Base-by-base conservation (phyloP, 2,797 vertebrate species). In the Carapus acus region DNA sequence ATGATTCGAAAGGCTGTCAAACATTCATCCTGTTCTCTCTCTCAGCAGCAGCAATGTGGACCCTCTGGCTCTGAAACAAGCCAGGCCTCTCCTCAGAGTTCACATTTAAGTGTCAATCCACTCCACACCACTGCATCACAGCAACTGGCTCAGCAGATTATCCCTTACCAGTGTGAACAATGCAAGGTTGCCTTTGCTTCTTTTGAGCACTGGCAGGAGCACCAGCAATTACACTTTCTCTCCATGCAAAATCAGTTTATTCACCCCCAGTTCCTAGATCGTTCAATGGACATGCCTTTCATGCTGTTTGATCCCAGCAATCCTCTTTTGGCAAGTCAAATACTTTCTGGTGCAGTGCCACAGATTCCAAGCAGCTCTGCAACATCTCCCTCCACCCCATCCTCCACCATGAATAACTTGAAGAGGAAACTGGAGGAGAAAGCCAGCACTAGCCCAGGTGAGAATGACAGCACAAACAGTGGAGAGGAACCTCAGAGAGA, bases 401-500 rank as follows among this genome's bases (percentile, higher is more conserved):
- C 94, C 12, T 94, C 94, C 68, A 93, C 94, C 3, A 97, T 97
- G 94, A 97, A 96, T 78, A 94, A 93, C 0, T 85, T 98, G 49
- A 99, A 99, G 85, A 92, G 95, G 79, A 99, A 98, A 83, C 83
- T 98, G 71, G 96, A 99, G 79, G 96, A 99, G 79, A 98, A 98
- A 83, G 94, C 95, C 64, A 93, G 91, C 13, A 92, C 90, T 2
- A 98, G 96, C 80, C 96, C 96, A n/a, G 94, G 94, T 11, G 96
- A 98, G 71, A 98, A 98, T 1, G 96, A 99, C 82, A 96, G 96
- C 58, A 92, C 92, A 57, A 92, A 96, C 0, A 96, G 95, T 16
- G 95, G 94, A 47, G 96, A 99, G 61, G 96, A 99, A 65, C 96
- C 94, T 43, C 96, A 99, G 65, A 86, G 96, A 82, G 96, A 99